A percentile compares a stretch with the other conserved stretches of the same genome.
Evolutionary conservation across 2,888 invertebrate genomes (phyloP).

Genomic region (Actias luna): DNA sequence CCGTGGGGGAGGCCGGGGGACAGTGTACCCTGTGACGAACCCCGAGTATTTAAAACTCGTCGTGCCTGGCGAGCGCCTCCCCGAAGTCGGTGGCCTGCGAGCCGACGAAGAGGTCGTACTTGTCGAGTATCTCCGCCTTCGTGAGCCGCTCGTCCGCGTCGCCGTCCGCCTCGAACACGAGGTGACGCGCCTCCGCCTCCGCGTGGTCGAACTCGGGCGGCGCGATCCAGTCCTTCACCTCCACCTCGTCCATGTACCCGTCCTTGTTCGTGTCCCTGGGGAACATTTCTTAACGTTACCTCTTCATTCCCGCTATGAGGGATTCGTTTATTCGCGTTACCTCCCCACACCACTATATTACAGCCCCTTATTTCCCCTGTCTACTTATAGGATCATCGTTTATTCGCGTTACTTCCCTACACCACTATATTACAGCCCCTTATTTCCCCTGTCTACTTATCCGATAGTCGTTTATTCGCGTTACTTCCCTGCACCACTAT

Average conservation of each 20-base stretch:
- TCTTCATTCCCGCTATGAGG: too few relatives aligned
- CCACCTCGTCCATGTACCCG: constrained; percentile 93
- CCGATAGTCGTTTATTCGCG: too few relatives aligned
- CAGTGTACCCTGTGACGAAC: not conserved
- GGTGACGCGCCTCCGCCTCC: constrained; percentile 96
- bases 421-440: too few relatives aligned
- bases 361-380: too few relatives aligned
- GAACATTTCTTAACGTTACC: constrained; percentile 16
- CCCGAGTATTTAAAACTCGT: constrained; percentile 88
- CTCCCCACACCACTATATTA: too few relatives aligned
- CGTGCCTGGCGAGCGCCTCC: constrained; percentile 96
- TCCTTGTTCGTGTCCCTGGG: constrained; percentile 91
- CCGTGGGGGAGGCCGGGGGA: not conserved
- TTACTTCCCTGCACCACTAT: too few relatives aligned
- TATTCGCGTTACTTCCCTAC: too few relatives aligned
- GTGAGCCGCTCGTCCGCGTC: constrained; percentile 95
- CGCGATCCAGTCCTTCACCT: constrained; percentile 96
- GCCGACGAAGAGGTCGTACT: constrained; percentile 98
- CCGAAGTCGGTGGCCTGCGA: constrained; percentile 99
- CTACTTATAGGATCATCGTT: too few relatives aligned
- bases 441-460: too few relatives aligned
- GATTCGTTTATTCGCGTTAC: too few relatives aligned
- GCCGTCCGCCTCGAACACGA: constrained; percentile 96
- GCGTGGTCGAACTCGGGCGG: constrained; percentile 98
- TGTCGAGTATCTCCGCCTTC: constrained; percentile 94